Conservation (phyloP, 35 echinoderm and acorn worm genomes). For the Apostichopus japonicus region DNA sequence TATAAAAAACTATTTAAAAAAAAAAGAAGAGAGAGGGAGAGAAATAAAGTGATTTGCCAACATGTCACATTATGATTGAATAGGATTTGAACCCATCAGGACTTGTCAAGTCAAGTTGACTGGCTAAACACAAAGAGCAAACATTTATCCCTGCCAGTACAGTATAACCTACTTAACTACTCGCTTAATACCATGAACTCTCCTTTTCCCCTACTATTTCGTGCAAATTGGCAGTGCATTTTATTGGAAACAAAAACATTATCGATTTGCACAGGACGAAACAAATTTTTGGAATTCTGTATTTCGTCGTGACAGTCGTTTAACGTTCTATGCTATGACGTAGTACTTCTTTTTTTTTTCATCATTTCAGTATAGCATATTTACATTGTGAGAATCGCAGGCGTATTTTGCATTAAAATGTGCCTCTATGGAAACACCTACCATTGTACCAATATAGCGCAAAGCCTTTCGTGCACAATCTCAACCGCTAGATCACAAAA, state of each 20-base stretch:
- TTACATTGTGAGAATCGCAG: constrained; percentile 51
- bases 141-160: not conserved
- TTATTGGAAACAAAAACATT: not conserved
- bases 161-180: constrained; percentile 1
- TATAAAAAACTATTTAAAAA: not conserved
- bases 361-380: constrained; percentile 17
- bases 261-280: not conserved
- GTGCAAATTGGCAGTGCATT: not conserved
- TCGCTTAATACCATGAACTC: not conserved
- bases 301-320: constrained; percentile 1
- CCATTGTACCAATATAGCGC: constrained; percentile 5
- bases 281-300: not conserved
- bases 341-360: not conserved
- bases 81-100: not conserved
- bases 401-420: constrained; percentile 9
- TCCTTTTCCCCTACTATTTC: not conserved
- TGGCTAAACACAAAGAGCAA: not conserved
- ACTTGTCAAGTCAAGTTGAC: constrained; percentile 6
- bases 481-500: constrained; percentile 41
- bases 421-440: constrained; percentile 53
- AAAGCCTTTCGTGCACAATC: constrained; percentile 44
- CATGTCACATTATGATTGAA: not conserved
- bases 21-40: not conserved
- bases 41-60: not conserved
- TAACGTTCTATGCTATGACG: not conserved